Percentiles rank a stretch among this genome's conserved stretches.
Evolutionary conservation across 2,888 invertebrate genomes (phyloP).

Genomic region (Sesia bembeciformis): DNA sequence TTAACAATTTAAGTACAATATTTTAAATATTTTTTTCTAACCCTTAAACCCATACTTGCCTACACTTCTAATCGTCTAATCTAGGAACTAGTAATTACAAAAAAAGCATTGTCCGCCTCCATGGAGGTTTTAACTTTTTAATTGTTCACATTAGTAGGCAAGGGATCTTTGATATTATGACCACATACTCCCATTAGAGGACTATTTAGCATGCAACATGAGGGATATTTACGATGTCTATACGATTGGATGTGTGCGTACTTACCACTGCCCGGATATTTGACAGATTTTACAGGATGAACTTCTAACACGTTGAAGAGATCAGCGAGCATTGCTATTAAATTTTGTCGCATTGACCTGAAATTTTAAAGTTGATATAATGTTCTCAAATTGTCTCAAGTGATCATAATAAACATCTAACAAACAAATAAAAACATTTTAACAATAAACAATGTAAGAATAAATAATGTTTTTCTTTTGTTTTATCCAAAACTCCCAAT

Average conservation of each 20-base stretch:
- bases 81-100: too few relatives aligned
- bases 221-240: background rate
- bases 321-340: slow-evolving; percentile 93
- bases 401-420: too few relatives aligned
- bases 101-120: slow-evolving; percentile 4
- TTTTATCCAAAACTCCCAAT: too few relatives aligned
- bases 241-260: slow-evolving; percentile 11
- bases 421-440: too few relatives aligned
- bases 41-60: too few relatives aligned
- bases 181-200: slow-evolving; percentile 70
- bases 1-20: too few relatives aligned
- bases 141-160: slow-evolving; percentile 8
- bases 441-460: too few relatives aligned
- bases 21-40: too few relatives aligned
- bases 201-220: slow-evolving; percentile 54
- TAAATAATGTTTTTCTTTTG: too few relatives aligned
- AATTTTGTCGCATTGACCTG: slow-evolving; percentile 93
- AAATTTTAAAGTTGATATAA: slow-evolving; percentile 21
- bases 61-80: too few relatives aligned
- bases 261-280: slow-evolving; percentile 82
- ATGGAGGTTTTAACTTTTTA: slow-evolving; percentile 1
- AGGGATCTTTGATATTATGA: slow-evolving; percentile 66
- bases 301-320: slow-evolving; percentile 95
- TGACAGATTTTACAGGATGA: slow-evolving; percentile 91
- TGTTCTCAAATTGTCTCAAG: too few relatives aligned